Evolutionary conservation across 2,888 invertebrate species (phyloP).

Genomic region (Mythimna lalbum): DNA sequence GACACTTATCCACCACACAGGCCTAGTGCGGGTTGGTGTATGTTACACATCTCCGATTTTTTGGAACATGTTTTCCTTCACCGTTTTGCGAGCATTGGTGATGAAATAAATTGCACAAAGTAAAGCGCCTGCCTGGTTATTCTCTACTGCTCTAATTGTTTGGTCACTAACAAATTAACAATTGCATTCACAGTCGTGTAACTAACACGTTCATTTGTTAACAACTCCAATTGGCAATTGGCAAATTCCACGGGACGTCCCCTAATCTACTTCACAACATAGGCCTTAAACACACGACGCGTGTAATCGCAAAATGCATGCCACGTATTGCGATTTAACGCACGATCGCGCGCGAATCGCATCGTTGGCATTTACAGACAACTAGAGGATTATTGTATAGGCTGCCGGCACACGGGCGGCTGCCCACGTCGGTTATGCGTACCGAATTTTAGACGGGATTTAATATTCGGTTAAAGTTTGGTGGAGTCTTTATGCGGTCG

Average conservation of each 20-base stretch:
- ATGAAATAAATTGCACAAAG: too few species aligned
- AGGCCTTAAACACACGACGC: conserved; percentile 47
- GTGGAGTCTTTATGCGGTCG: conserved; percentile 31
- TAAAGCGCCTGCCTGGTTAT: too few species aligned
- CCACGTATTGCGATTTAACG: conserved; percentile 62
- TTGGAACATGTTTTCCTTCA: too few species aligned
- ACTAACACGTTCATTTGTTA: conserved; percentile 18
- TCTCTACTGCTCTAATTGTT: background rate
- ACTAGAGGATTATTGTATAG: conserved; percentile 61
- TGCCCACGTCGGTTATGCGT: conserved; percentile 54
- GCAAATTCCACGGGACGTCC: conserved; percentile 22
- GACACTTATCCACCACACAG: too few species aligned
- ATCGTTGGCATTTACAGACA: conserved; percentile 57
- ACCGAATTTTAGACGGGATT: conserved; percentile 54
- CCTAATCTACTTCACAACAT: conserved; percentile 38
- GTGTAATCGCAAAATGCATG: conserved; percentile 60
- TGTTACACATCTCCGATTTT: too few species aligned
- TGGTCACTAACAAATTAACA: conserved; percentile 11
- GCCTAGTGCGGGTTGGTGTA: too few species aligned
- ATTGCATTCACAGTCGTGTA: conserved; percentile 6
- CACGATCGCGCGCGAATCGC: conserved; percentile 60
- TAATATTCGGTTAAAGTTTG: conserved; percentile 49
- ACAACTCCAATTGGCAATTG: conserved; percentile 32
- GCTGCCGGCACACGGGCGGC: conserved; percentile 50
- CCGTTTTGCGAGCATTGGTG: too few species aligned